Evolutionary conservation across 2,113 vertebrate genomes (phyloP).

Genomic region (Regulus satrapa): DNA sequence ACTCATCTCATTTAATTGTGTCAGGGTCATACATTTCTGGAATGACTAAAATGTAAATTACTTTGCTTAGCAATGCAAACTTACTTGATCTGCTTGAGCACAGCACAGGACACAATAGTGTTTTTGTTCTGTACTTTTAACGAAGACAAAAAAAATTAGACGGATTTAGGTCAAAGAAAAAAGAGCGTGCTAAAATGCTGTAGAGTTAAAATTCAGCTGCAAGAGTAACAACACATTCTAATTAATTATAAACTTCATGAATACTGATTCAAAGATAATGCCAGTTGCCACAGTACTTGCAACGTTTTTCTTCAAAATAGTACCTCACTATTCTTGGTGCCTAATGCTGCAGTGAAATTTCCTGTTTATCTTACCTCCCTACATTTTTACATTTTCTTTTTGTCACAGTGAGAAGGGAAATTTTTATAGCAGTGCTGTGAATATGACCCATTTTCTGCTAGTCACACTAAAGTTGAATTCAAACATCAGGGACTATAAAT

Average conservation of each 20-base stretch:
- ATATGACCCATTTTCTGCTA: not conserved
- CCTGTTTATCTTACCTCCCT: not conserved
- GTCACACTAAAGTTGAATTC: not conserved
- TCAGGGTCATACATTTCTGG: not conserved
- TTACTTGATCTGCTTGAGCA: constrained; percentile 18
- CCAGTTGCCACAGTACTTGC: not conserved
- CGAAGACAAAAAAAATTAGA: constrained; percentile 55
- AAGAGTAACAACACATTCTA: not conserved
- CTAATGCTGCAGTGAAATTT: not conserved
- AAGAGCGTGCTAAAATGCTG: not conserved
- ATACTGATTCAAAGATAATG: constrained; percentile 15
- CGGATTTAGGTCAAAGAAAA: constrained; percentile 61
- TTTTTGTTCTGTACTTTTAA: constrained; percentile 36
- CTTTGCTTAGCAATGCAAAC: constrained; percentile 43
- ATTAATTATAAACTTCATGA: constrained; percentile 52
- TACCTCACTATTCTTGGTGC: not conserved
- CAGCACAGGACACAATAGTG: constrained; percentile 9
- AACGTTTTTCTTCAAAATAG: not conserved
- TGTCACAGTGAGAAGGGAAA: not conserved
- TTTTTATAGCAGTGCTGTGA: not conserved
- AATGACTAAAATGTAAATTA: constrained; percentile 15
- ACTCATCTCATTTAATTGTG: not conserved
- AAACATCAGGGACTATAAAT: not conserved
- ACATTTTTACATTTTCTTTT: not conserved
- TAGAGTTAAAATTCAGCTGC: constrained; percentile 47